phyloP scores from a whole-genome alignment of 1,140 invertebrate species.

The Steinernema khuongi region DNA sequence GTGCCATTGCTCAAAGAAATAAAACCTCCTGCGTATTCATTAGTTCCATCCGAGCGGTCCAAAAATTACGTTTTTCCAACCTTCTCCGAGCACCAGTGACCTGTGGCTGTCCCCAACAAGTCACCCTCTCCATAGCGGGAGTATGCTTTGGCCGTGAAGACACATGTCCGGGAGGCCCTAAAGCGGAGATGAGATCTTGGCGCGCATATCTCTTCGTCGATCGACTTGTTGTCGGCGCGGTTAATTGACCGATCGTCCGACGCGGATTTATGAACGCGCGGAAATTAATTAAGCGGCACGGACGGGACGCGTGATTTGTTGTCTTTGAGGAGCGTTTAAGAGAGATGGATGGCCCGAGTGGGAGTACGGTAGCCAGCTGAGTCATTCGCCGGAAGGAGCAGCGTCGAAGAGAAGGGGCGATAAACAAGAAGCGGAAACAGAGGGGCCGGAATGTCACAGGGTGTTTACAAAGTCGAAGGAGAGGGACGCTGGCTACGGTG shows the following conservation, averaged over 20 bases:
- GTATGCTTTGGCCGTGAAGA: neutral
- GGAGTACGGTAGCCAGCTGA: neutral
- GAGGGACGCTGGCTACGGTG: no score
- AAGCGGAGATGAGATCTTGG: neutral
- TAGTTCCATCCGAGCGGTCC: no score
- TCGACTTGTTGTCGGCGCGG: conserved; percentile 7
- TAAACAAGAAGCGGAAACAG: neutral
- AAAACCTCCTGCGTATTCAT: no score
- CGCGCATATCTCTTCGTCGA: neutral
- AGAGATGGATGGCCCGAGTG: neutral
- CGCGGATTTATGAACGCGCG: neutral
- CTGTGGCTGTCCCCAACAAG: no score
- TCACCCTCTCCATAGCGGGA: no score
- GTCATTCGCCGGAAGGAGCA: neutral
- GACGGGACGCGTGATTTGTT: neutral
- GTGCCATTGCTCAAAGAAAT: no score
- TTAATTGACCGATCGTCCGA: conserved; percentile 12
- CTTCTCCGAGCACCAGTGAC: no score
- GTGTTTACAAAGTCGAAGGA: neutral
- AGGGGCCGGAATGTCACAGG: neutral
- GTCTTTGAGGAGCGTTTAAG: conserved; percentile 1
- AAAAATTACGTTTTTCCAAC: no score
- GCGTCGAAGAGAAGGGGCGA: neutral
- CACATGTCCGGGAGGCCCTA: conserved; percentile 3
- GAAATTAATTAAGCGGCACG: neutral